Evolutionary conservation across 2,888 invertebrate genomes (phyloP), one percentile per base, ranked within the genome.

Genomic region (Lepidochitona cinerea): DNA sequence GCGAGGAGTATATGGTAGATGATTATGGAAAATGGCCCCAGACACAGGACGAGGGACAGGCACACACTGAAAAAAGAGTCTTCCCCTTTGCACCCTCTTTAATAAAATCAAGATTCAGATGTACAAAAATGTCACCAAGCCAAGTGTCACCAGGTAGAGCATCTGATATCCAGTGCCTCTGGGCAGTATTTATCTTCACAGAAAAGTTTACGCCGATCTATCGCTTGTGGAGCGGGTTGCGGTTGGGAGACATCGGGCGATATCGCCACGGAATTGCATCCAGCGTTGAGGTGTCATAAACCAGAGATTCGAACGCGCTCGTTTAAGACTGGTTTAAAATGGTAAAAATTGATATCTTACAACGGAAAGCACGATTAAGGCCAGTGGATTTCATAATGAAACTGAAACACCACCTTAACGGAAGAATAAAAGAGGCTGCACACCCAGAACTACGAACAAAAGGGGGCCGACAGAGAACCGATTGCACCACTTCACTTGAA

Each of bases 141-240:
- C 9, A 41, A 18, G 41, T 12, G 18, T 12, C 41, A 9, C 18
- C 41, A 12, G 41, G 18, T 66, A 9, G 29, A 32, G 29, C 7
- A 12, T 23, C 14, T 66, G 67, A 36, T 9, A 14, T 29, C 9
- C 32, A 66, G 14, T 66, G 67, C 32, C 67, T 33, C 26, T 9
- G 9, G 33, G 33, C 12, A 9, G 29, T 66, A 14, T 14, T 29
- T 23, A 32, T 66, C 7, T 35, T 66, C 18, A 6, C 32, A 33
- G 29, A 66, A 9, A 23, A 23, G 32, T 32, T 66, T 29, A 23
- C 32, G n/a, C 35, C 14, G 29, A 66, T 66, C 7, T 66, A 66
- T 66, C 67, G 29, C 7, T 29, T 66, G 67, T 66, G 67, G 67
- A 23, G n/a, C 32, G 67, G 67, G 9, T 32, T 66, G 67, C 33